Base-by-base conservation (phyloP, 2,113 vertebrate genomes). In the Rhodinocichla rosea region DNA sequence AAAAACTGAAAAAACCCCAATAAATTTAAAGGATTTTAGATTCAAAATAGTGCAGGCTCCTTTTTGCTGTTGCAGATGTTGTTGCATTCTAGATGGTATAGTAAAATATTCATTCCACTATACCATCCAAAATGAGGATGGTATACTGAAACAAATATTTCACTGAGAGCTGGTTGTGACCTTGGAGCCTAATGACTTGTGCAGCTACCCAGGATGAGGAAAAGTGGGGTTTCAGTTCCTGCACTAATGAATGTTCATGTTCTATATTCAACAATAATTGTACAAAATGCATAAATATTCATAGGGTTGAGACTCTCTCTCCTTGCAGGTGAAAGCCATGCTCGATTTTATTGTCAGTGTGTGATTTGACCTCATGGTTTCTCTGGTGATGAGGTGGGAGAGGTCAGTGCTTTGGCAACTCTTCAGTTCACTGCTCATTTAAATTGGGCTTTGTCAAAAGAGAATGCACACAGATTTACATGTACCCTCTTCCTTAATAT, bases 201-300 rank as follows among this genome's bases (percentile, higher is more conserved):
- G 68, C 21, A 35, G 13, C 30, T 63, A 57, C 39, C 42, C 76
- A 47, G 42, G 47, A 87, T 71, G 39, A 84, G n/a, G 52, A 83
- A 82, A 89, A 91, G 56, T 19, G 35, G 24, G 42, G 39, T 32
- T 92, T 52, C 35, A 18, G 39, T 65, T 71, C 64, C 80, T 60
- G 39, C 33, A 40, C 39, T 93, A 94, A 89, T 75, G 73, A 89
- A 83, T 59, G 45, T 10, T 83, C 24, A 0, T 70, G 47, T 42
- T 90, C 83, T 59, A 32, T 81, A 90, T 92, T 77, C 53, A 93
- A 80, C 42, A 86, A 55, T 81, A 90, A 81, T 71, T 86, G 60
- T 56, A 49, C 39, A 59, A 93, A 83, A 74, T 2, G 4, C 47
- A 49, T 90, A 94, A 94, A 89, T 93, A 95, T 92, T 89, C 30